Evolutionary conservation across 2,888 invertebrate species (phyloP).

Genomic region (Gordius sp.): DNA sequence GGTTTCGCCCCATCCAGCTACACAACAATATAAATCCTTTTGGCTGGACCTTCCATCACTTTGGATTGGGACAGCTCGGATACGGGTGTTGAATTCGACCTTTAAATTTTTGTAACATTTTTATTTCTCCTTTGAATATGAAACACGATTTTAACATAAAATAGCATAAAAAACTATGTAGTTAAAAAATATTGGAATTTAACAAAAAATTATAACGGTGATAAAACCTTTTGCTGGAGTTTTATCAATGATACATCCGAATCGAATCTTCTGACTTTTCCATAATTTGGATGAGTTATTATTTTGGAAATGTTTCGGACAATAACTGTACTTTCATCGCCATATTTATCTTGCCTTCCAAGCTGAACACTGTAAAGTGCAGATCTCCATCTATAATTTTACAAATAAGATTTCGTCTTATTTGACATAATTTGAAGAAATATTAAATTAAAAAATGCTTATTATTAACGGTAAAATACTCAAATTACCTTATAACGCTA

Average conservation of each 20-base stretch:
- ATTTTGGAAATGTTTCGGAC: neutral
- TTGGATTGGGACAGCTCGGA: neutral
- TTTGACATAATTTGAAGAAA: no score
- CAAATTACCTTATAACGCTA: no score
- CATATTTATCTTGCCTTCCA: neutral
- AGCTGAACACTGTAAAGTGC: neutral
- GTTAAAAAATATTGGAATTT: no score
- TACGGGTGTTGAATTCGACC: neutral
- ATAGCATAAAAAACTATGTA: no score
- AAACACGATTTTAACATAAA: no score
- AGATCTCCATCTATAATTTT: neutral
- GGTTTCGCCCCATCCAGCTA: neutral
- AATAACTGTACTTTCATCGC: neutral
- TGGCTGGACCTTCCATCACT: neutral
- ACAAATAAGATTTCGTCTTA: neutral
- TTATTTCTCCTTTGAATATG: neutral
- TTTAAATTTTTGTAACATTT: neutral
- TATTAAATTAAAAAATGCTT: no score
- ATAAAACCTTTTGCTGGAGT: neutral
- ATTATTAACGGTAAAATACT: no score
- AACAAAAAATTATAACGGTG: neutral
- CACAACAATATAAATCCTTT: neutral
- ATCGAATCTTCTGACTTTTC: neutral
- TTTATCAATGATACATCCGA: neutral
- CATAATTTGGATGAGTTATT: neutral